A percentile compares a stretch with the other conserved stretches of the same genome.
Evolutionary conservation across 2,797 vertebrate species (phyloP).

Genomic region (Sebastes paucispinis): DNA sequence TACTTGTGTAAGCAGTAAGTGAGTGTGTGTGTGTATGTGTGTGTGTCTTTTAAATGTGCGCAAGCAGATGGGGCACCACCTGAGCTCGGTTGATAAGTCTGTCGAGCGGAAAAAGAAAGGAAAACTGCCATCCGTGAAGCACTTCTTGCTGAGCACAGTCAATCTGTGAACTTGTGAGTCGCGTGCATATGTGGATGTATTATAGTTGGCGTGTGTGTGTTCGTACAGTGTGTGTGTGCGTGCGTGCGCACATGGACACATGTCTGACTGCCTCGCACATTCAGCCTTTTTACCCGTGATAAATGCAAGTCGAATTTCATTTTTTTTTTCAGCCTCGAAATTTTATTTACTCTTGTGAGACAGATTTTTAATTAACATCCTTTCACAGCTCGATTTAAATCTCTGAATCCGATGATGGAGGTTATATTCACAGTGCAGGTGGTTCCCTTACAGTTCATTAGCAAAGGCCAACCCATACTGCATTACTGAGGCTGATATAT

Average conservation of each 20-base stretch:
- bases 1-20: slow-evolving; percentile 59
- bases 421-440: slow-evolving; percentile 4
- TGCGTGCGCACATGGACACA: neutral
- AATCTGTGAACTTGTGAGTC: slow-evolving; percentile 69
- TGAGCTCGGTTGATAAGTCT: slow-evolving; percentile 83
- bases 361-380: slow-evolving; percentile 50
- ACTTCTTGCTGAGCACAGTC: slow-evolving; percentile 74
- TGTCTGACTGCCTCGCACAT: slow-evolving; percentile 25
- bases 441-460: neutral
- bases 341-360: slow-evolving; percentile 37
- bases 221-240: neutral
- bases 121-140: slow-evolving; percentile 79
- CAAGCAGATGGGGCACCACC: slow-evolving; percentile 80
- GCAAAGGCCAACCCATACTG: neutral
- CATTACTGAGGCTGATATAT: neutral
- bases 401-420: neutral
- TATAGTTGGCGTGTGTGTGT: slow-evolving; percentile 5
- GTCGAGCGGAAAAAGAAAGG: slow-evolving; percentile 78
- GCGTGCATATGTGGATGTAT: slow-evolving; percentile 35
- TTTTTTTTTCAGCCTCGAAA: slow-evolving; percentile 24
- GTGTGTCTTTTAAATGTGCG: slow-evolving; percentile 61
- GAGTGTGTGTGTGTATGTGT: slow-evolving; percentile 26
- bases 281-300: slow-evolving; percentile 28
- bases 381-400: slow-evolving; percentile 22
- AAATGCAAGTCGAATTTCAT: slow-evolving; percentile 28